Evolutionary conservation across 1,140 invertebrate species (phyloP).

Genomic region (Phocides pigmalion): DNA sequence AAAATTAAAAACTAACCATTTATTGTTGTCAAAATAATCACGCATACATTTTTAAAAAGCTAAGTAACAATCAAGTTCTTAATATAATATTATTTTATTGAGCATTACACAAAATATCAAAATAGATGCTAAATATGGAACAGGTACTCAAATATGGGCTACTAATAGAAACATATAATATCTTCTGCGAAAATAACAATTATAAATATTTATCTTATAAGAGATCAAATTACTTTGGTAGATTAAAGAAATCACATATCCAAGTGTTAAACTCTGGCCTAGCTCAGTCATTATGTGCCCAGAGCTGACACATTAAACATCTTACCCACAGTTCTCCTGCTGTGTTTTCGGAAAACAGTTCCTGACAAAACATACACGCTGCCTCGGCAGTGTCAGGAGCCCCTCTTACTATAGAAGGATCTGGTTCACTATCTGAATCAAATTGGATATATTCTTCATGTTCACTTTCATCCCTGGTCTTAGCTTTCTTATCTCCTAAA

Average conservation of each 20-base stretch:
- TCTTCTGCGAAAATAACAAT: too few species aligned
- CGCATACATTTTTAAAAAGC: conserved; percentile 1
- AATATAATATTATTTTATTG: too few species aligned
- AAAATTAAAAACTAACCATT: not conserved
- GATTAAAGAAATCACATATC: too few species aligned
- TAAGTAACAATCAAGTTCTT: conserved; percentile 12
- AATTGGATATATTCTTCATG: conserved; percentile 24
- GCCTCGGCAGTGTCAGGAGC: conserved; percentile 2
- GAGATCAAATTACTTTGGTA: too few species aligned
- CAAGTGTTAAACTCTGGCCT: too few species aligned
- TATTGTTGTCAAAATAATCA: conserved; percentile 2
- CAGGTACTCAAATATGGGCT: too few species aligned
- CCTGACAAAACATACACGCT: conserved; percentile 14
- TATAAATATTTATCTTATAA: too few species aligned
- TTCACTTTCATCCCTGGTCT: conserved; percentile 25
- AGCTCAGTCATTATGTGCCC: too few species aligned
- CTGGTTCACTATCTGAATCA: conserved; percentile 27
- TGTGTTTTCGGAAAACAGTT: conserved; percentile 7
- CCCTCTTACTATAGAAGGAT: conserved; percentile 19
- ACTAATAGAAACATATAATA: too few species aligned
- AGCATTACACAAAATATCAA: too few species aligned
- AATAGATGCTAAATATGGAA: too few species aligned
- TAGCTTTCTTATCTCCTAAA: conserved; percentile 27
- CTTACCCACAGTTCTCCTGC: not conserved
- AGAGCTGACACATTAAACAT: conserved; percentile 1